phyloP scores from a whole-genome alignment of 2,113 vertebrate genomes.

The Aegotheles bennettii region DNA sequence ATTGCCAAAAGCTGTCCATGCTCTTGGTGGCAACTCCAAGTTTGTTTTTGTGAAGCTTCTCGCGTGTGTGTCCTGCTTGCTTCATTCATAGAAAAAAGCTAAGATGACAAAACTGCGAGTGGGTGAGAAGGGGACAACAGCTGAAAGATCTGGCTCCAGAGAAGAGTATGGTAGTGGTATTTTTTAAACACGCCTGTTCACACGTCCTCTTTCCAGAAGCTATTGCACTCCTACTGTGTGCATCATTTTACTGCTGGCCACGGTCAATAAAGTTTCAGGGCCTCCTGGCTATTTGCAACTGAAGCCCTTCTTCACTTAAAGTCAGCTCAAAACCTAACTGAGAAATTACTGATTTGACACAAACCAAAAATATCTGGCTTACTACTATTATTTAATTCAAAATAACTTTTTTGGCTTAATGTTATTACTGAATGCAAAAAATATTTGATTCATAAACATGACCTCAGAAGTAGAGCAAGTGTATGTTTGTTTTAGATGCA shows the following conservation, averaged over 20 bases:
- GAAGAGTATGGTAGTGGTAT: not conserved
- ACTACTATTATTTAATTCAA: not conserved
- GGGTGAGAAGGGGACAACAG: not conserved
- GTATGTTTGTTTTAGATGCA: not conserved
- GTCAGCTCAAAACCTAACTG: not conserved
- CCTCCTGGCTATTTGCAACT: not conserved
- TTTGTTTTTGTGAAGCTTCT: not conserved
- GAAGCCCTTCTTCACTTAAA: not conserved
- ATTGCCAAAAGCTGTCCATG: not conserved
- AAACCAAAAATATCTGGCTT: not conserved
- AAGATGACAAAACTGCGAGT: not conserved
- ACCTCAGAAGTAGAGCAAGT: not conserved
- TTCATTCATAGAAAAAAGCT: not conserved
- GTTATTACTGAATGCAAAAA: not conserved
- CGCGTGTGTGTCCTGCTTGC: accelerated
- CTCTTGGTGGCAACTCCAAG: not conserved
- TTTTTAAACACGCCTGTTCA: not conserved
- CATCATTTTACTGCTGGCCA: not conserved
- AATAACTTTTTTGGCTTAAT: not conserved
- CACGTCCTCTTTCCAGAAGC: not conserved
- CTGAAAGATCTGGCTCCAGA: not conserved
- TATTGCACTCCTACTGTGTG: not conserved
- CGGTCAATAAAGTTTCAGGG: not conserved
- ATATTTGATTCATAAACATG: not conserved
- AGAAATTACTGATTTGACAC: not conserved